Evolutionary conservation across 1,140 invertebrate genomes (phyloP).

Genomic region (Rhynchophorus ferrugineus): DNA sequence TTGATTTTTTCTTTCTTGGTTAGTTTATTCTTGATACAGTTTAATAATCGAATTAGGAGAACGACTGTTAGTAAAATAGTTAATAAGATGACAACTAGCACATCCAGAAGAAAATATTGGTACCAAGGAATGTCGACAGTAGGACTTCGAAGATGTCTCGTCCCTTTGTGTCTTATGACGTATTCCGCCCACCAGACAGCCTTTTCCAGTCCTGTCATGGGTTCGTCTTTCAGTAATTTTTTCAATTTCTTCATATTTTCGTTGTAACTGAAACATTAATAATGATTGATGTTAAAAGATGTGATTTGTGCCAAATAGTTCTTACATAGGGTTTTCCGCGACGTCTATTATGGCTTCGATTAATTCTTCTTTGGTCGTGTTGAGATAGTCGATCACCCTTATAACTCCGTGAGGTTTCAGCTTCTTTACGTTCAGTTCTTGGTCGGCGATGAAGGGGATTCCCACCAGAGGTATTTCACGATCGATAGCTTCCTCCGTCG

Average conservation of each 20-base stretch:
- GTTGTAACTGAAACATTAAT: conserved; percentile 21
- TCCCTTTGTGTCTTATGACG: conserved; percentile 41
- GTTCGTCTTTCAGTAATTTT: conserved; percentile 31
- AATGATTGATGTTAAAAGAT: neutral
- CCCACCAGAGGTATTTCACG: conserved; percentile 38
- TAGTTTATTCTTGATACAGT: neutral
- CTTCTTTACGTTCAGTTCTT: conserved; percentile 33
- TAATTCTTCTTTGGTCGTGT: conserved; percentile 23
- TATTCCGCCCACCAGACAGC: conserved; percentile 47
- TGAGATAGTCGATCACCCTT: conserved; percentile 23
- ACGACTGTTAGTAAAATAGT: neutral
- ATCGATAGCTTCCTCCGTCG: conserved; percentile 42
- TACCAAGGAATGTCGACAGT: conserved; percentile 39
- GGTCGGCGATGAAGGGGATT: conserved; percentile 41
- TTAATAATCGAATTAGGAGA: neutral
- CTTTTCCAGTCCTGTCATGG: conserved; percentile 36
- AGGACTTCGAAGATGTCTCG: conserved; percentile 36
- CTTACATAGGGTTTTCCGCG: conserved; percentile 21
- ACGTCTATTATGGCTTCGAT: conserved; percentile 19
- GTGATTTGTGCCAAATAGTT: neutral
- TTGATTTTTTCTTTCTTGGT: neutral
- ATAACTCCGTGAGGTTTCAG: conserved; percentile 28
- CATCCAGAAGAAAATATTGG: conserved; percentile 43
- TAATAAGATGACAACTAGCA: conserved; percentile 27
- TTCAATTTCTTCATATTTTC: conserved; percentile 23